Percentiles rank a stretch among this genome's conserved stretches.
phyloP scores from a whole-genome alignment of 2,113 vertebrate species.

The Microtus richardsoni region DNA sequence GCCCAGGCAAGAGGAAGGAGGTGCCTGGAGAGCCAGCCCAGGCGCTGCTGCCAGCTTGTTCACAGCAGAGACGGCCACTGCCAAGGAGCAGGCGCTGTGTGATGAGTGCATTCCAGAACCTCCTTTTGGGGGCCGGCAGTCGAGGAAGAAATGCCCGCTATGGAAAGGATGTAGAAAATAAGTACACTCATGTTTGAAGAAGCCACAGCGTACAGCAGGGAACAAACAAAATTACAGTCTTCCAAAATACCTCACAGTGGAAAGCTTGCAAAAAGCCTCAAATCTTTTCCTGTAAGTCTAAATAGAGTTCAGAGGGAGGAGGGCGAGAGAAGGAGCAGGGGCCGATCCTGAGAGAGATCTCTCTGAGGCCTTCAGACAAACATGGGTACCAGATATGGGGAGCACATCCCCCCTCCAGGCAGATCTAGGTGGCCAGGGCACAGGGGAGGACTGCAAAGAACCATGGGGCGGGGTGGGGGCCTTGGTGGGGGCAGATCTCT shows the following conservation, averaged over 20 bases:
- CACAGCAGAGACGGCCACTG: not conserved
- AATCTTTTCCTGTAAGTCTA: conserved; percentile 69
- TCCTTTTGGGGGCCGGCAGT: conserved; percentile 52
- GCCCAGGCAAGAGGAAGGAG: not conserved
- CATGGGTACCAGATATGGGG: not conserved
- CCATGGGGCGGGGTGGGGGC: not conserved
- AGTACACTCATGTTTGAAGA: conserved; percentile 65
- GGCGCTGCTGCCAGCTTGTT: not conserved
- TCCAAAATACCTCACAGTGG: conserved; percentile 76
- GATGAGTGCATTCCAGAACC: not conserved
- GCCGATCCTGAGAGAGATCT: not conserved
- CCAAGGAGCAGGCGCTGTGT: not conserved
- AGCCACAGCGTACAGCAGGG: conserved; percentile 74
- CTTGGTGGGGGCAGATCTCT: not conserved
- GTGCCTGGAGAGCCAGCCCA: not conserved
- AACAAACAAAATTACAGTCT: conserved; percentile 80
- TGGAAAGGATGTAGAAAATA: conserved; percentile 73
- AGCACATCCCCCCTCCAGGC: not conserved
- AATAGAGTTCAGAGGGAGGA: conserved; percentile 62
- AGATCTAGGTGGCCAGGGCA: not conserved
- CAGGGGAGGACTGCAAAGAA: not conserved
- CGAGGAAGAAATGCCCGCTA: conserved; percentile 58
- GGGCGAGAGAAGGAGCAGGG: not conserved
- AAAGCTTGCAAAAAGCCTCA: conserved; percentile 78
- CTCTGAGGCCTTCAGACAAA: not conserved